phyloP scores from a whole-genome alignment of 2,888 invertebrate genomes.

The Pharmacophagus antenor region DNA sequence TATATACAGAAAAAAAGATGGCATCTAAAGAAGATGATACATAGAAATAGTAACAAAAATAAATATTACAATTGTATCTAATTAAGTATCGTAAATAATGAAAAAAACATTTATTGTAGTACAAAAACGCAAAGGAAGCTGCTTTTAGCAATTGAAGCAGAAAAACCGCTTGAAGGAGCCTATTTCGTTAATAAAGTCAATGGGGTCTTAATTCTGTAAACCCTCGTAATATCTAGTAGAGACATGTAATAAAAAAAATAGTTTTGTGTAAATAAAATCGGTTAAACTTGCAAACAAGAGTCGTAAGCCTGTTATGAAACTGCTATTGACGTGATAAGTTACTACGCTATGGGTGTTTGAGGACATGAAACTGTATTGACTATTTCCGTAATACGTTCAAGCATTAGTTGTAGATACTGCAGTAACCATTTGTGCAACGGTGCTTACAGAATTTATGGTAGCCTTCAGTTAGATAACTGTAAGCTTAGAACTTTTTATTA shows the following conservation, averaged over 20 bases:
- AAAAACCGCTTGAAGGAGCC: too few species aligned
- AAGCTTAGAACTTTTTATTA: neutral
- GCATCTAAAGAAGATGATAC: too few species aligned
- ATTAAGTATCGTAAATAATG: too few species aligned
- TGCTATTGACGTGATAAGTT: neutral
- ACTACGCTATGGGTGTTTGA: slow-evolving; percentile 14
- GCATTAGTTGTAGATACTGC: slow-evolving; percentile 21
- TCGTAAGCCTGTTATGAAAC: slow-evolving; percentile 9
- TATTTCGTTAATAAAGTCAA: too few species aligned
- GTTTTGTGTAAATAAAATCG: neutral
- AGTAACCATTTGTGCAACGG: slow-evolving; percentile 18
- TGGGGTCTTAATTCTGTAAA: too few species aligned
- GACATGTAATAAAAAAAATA: neutral
- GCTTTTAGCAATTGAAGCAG: too few species aligned
- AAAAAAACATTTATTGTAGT: too few species aligned
- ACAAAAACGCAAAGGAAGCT: too few species aligned
- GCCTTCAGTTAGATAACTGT: neutral
- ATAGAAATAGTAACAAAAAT: too few species aligned
- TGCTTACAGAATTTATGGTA: neutral
- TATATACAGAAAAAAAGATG: too few species aligned
- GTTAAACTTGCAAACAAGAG: neutral
- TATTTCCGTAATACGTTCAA: slow-evolving; percentile 20
- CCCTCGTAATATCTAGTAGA: neutral
- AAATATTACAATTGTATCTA: too few species aligned
- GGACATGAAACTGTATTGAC: slow-evolving; percentile 15